phyloP scores from a whole-genome alignment of 2,797 vertebrate genomes.

The Coracias cyanogaster region DNA sequence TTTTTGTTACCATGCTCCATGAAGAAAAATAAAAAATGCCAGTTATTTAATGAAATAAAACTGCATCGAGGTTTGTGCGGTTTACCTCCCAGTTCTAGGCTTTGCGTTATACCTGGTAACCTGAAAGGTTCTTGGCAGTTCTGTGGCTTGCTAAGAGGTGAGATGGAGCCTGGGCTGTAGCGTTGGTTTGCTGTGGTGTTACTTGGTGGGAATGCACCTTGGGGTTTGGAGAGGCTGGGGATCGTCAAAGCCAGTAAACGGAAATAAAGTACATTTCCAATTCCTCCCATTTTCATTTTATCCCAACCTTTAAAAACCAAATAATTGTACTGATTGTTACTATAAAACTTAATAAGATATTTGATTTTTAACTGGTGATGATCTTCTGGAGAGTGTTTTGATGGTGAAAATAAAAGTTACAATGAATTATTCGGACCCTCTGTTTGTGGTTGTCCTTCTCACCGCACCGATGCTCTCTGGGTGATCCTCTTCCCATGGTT shows the following conservation, averaged over 20 bases:
- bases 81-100: neutral
- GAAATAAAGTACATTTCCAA: slow-evolving; percentile 31
- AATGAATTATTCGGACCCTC: neutral
- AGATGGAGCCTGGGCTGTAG: neutral
- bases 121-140: neutral
- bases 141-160: neutral
- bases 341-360: neutral
- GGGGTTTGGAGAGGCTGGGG: neutral
- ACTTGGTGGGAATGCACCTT: neutral
- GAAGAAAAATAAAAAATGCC: neutral
- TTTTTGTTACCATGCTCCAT: neutral
- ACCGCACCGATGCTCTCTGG: rapidly evolving
- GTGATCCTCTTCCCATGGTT: neutral
- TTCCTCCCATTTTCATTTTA: slow-evolving; percentile 31
- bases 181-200: neutral
- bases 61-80: neutral
- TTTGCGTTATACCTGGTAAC: neutral
- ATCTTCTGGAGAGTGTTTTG: neutral
- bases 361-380: neutral
- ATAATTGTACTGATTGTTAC: neutral
- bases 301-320: neutral
- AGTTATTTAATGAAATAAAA: neutral
- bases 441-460: neutral
- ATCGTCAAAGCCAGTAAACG: neutral
- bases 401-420: neutral